Conservation (phyloP, 2,797 vertebrate genomes). For the Phalanger gymnotis region DNA sequence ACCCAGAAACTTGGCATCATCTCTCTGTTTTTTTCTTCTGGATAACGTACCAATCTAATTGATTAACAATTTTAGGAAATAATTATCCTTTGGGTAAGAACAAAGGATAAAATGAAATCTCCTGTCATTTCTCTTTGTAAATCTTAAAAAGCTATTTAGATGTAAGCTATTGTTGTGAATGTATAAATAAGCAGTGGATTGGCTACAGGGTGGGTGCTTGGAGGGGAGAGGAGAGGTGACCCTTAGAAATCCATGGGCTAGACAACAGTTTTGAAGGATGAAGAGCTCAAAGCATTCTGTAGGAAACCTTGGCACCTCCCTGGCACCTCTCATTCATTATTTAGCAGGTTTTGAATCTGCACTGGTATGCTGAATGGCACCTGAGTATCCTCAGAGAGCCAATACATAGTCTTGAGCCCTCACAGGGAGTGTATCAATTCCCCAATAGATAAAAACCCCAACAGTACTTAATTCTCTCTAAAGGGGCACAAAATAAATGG, state of each 20-base stretch:
- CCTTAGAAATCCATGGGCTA: neutral
- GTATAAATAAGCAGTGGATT: neutral
- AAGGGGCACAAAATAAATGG: conserved; percentile 5
- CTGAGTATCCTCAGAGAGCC: neutral
- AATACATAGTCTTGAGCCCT: neutral
- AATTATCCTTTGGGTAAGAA: neutral
- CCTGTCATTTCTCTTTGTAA: conserved; percentile 14
- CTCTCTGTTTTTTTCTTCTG: neutral
- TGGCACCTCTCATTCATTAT: neutral
- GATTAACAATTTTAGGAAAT: neutral
- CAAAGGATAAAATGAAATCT: conserved; percentile 27
- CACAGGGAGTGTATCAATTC: neutral
- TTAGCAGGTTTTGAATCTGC: neutral
- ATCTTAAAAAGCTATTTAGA: neutral
- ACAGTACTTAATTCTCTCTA: neutral
- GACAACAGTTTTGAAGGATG: neutral
- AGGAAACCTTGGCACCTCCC: neutral
- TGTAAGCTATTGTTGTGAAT: neutral
- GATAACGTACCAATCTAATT: conserved; percentile 2
- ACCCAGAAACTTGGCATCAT: neutral
- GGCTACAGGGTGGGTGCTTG: neutral
- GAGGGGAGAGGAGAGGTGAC: neutral
- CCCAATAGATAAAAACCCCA: neutral
- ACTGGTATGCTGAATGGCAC: neutral
- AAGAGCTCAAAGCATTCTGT: neutral